Conservation (phyloP, 2,797 vertebrate genomes). For the Lerista edwardsae region DNA sequence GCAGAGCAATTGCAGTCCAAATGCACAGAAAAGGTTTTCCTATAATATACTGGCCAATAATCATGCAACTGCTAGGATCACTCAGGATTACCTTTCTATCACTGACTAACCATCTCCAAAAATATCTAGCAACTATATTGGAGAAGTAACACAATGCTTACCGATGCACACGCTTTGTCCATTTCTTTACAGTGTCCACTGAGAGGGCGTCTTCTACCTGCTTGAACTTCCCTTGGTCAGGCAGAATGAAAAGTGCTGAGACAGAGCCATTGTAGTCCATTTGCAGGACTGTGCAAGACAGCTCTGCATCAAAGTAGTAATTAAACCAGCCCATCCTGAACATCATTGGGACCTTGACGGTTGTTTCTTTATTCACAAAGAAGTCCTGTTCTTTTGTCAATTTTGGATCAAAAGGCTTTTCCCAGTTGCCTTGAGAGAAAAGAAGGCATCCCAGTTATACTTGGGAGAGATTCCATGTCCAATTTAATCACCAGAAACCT, state of each 20-base stretch:
- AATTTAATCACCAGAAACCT: neutral
- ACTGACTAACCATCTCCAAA: no score
- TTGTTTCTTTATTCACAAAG: constrained; percentile 82
- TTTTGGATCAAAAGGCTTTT: constrained; percentile 67
- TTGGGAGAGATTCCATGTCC: neutral
- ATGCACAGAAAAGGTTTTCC: neutral
- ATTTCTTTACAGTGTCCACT: constrained; percentile 74
- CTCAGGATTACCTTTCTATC: no score
- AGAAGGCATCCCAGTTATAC: neutral
- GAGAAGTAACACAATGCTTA: constrained; percentile 52
- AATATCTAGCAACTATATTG: neutral
- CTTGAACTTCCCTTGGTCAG: constrained; percentile 82
- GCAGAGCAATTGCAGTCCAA: neutral
- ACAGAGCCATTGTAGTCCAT: constrained; percentile 82
- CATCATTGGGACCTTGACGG: constrained; percentile 92
- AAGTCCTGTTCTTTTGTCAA: constrained; percentile 76
- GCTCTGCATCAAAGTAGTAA: constrained; percentile 75
- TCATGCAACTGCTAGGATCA: no score
- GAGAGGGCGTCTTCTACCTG: constrained; percentile 79
- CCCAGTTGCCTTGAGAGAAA: constrained; percentile 73
- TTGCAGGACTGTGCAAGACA: constrained; percentile 79
- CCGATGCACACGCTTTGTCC: constrained; percentile 68
- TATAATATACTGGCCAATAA: neutral
- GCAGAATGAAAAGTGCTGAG: constrained; percentile 84
- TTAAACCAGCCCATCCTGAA: constrained; percentile 77